These are phyloP conservation scores for Cephus cinctus DNA, from an alignment of 1,140 invertebrate species.

Conservation along the genomic window DNA sequence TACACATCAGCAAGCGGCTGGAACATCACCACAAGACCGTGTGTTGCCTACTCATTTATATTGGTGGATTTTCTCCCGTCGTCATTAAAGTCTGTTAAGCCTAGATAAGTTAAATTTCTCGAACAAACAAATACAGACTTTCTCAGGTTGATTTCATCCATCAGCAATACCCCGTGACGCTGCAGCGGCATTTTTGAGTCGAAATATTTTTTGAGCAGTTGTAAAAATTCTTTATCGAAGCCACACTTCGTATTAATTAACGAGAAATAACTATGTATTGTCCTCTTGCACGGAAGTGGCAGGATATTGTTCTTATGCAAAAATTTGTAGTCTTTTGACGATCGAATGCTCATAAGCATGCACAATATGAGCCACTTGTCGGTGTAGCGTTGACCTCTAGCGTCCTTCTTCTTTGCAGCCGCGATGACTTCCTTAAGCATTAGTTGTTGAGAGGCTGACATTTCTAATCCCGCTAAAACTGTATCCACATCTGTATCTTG, in stretches of 20 bases:
- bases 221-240: not conserved
- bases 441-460: no score
- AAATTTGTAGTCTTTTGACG: constrained; percentile 16
- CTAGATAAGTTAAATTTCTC: constrained; percentile 11
- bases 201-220: constrained; percentile 7
- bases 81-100: constrained; percentile 12
- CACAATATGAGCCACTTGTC: constrained; percentile 21
- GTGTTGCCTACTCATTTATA: constrained; percentile 1
- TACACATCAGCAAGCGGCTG: constrained; percentile 8
- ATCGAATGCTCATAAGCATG: constrained; percentile 20
- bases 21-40: constrained; percentile 15
- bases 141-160: constrained; percentile 7
- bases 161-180: constrained; percentile 3
- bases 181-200: constrained; percentile 2
- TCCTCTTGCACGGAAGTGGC: constrained; percentile 17
- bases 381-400: constrained; percentile 16
- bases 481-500: no score
- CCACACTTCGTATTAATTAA: constrained; percentile 3
- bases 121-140: not conserved
- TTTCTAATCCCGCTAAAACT: no score
- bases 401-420: constrained; percentile 8
- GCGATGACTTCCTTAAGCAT: constrained; percentile 11
- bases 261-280: constrained; percentile 17
- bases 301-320: constrained; percentile 14
- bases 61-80: constrained; percentile 1